Base-by-base conservation (phyloP, 2,113 vertebrate genomes). In the Hucho hucho region DNA sequence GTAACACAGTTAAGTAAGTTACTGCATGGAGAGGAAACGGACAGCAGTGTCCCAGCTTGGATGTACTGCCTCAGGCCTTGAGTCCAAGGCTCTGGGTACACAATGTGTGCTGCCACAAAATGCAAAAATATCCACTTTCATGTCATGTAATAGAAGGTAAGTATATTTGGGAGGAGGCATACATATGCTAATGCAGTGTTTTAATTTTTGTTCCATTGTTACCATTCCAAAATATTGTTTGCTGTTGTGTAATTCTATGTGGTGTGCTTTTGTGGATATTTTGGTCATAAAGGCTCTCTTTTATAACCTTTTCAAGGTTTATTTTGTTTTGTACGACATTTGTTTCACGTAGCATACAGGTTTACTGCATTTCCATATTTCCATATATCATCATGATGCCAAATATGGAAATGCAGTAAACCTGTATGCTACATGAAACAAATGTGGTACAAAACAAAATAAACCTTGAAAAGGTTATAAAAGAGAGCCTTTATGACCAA, bases 1-100 rank as follows among this genome's bases (percentile, higher is more conserved):
- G 65, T 72, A 83, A 80, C 43, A 46, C 25, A 25, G 64, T 72
- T 76, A 70, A 73, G 76, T 72, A 63, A 69, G 72, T 29, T 49
- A 25, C 49, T 12, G 49, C 20, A 4, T 47, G 28, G 63, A 26
- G 24, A 53, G 32, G 26, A 14, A 65, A 16, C 6, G 64, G 64
- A 65, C 26, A 28, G 64, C 64, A 28, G 26, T 26, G 24, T 65
- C 25, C 25, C 64, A 65, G 25, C 26, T 56, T 65, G 64, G 26
- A 16, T 16, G 26, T 5, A 65, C 1, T 5, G 64, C 29, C 47
- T 67, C 49, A 32, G 70, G 49, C 4, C 70, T 70, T 58, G 53
- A 56, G 6, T 20, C 3, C 4, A 56, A 56, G 53, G 14, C 53
- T 56, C 53, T 56, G 53, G 53, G 53, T 20, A 20, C 14, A 56